These are phyloP conservation scores for Aphelocoma coerulescens DNA, from an alignment of 2,113 vertebrate genomes.

Conservation along the genomic window DNA sequence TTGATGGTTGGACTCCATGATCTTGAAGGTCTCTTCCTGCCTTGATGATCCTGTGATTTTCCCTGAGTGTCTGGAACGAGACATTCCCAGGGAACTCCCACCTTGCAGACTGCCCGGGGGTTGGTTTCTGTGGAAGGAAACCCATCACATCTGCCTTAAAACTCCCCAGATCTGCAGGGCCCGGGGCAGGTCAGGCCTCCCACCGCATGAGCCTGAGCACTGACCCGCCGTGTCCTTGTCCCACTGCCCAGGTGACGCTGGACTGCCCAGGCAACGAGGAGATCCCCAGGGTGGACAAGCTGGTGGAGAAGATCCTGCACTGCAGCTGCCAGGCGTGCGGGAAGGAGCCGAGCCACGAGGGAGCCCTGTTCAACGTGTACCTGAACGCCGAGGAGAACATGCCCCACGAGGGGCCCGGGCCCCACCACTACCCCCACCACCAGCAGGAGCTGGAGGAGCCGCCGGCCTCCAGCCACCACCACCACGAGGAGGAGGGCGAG, in stretches of 20 bases:
- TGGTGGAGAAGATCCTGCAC: slow-evolving; percentile 93
- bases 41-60: background rate
- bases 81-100: background rate
- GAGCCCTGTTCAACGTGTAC: slow-evolving; percentile 86
- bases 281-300: slow-evolving; percentile 88
- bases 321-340: slow-evolving; percentile 97
- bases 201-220: rapidly evolving
- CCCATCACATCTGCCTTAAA: background rate
- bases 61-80: background rate
- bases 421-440: slow-evolving; percentile 57
- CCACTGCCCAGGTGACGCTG: slow-evolving; percentile 82
- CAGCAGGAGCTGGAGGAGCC: slow-evolving; percentile 36
- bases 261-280: slow-evolving; percentile 88
- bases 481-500: slow-evolving; percentile 52
- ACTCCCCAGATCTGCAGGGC: background rate
- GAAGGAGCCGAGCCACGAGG: slow-evolving; percentile 88
- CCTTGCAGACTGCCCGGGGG: rapidly evolving
- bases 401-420: slow-evolving; percentile 52
- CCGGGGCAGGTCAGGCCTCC: background rate
- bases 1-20: background rate
- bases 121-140: background rate
- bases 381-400: slow-evolving; percentile 80
- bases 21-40: background rate
- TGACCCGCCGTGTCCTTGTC: background rate
- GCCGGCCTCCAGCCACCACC: slow-evolving; percentile 29